Conservation (phyloP, 2,797 vertebrate genomes). For the Enteromius radiatus region DNA sequence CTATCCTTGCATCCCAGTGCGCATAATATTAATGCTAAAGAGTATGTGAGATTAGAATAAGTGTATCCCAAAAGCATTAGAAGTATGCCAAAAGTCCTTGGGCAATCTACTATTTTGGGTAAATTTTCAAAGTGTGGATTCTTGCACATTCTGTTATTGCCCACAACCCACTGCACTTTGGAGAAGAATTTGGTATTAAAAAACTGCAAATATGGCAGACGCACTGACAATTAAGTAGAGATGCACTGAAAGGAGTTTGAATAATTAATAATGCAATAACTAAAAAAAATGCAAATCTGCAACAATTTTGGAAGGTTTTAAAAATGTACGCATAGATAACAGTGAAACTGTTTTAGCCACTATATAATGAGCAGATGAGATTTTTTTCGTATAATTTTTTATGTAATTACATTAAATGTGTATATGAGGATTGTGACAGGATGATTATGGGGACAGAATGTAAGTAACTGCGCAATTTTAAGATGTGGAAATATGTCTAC, state of each 20-base stretch:
- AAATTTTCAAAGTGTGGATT: neutral
- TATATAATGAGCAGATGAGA: neutral
- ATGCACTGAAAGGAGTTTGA: neutral
- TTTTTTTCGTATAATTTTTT: neutral
- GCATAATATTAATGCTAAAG: constrained; percentile 3
- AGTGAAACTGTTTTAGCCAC: neutral
- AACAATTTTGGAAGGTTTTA: neutral
- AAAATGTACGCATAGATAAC: neutral
- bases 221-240: neutral
- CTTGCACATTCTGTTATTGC: neutral
- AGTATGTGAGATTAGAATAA: neutral
- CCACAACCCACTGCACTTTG: neutral
- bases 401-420: neutral
- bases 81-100: neutral
- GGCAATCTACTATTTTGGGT: neutral
- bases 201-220: neutral
- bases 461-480: neutral
- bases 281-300: too few species aligned
- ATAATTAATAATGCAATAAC: too few species aligned
- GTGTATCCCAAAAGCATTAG: neutral
- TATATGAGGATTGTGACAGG: neutral
- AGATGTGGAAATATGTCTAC: neutral
- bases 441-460: neutral
- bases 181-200: neutral
- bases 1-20: neutral